Conservation (phyloP, 2,888 invertebrate species). For the Gymnoscelis rufifasciata region DNA sequence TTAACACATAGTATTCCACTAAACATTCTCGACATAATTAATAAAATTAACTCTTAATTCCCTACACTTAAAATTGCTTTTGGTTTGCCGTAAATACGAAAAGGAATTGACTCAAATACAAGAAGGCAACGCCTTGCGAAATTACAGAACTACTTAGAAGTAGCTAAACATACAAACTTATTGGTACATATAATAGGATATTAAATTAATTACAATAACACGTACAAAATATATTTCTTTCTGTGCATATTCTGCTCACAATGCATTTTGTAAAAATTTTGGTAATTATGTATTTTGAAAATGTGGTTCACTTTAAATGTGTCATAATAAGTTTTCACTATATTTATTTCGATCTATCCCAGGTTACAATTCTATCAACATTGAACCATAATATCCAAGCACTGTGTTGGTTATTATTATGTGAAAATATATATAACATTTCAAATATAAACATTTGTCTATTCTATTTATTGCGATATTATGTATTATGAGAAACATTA, state of each 20-base stretch:
- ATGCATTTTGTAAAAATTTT: slow-evolving; percentile 22
- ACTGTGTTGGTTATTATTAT: slow-evolving; percentile 22
- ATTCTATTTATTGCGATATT: slow-evolving; percentile 25
- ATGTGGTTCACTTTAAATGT: slow-evolving; percentile 34
- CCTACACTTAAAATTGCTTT: slow-evolving; percentile 65
- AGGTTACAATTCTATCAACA: slow-evolving; percentile 15
- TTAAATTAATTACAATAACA: slow-evolving; percentile 63
- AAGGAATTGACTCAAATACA: slow-evolving; percentile 65
- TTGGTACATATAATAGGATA: slow-evolving; percentile 47
- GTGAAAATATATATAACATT: slow-evolving; percentile 36
- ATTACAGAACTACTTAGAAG: slow-evolving; percentile 43
- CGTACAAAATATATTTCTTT: slow-evolving; percentile 63
- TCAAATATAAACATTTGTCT: slow-evolving; percentile 24
- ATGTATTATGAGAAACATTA: slow-evolving; percentile 26
- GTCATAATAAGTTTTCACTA: slow-evolving; percentile 31
- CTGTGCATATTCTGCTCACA: slow-evolving; percentile 49
- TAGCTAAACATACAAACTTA: slow-evolving; percentile 59
- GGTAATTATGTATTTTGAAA: slow-evolving; percentile 32
- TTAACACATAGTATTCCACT: slow-evolving; percentile 26
- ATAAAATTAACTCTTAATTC: slow-evolving; percentile 52
- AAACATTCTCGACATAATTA: slow-evolving; percentile 38
- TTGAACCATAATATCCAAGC: slow-evolving; percentile 21
- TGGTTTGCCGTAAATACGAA: slow-evolving; percentile 46
- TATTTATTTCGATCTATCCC: slow-evolving; percentile 27
- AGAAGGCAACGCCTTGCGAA: slow-evolving; percentile 40